Percentiles rank a stretch among this genome's conserved stretches.
These are phyloP conservation scores for Ormyrus nitidulus DNA, from an alignment of 2,888 invertebrate species.

Conservation along the genomic window DNA sequence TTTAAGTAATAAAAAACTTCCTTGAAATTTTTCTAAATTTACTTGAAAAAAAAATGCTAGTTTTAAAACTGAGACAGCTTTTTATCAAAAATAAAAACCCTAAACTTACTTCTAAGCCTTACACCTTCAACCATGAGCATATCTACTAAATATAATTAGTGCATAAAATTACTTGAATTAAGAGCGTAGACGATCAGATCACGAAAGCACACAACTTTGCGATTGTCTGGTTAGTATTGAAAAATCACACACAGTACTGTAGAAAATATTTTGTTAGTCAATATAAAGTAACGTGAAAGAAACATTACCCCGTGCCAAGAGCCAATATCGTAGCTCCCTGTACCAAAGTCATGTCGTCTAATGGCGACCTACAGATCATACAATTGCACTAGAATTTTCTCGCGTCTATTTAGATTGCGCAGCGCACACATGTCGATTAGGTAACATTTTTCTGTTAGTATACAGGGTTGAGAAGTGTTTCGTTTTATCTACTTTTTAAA, in stretches of 20 bases:
- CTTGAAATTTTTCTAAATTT: too few species aligned
- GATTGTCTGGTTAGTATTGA: neutral
- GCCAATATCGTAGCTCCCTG: slow-evolving; percentile 73
- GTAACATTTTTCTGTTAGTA: neutral
- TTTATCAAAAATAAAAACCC: too few species aligned
- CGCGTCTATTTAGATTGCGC: neutral
- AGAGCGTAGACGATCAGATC: neutral
- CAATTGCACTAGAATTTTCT: slow-evolving; percentile 42
- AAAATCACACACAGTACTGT: neutral
- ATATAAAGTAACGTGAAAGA: slow-evolving; percentile 55
- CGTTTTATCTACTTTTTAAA: neutral
- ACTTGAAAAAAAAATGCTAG: too few species aligned
- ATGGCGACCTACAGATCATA: slow-evolving; percentile 66
- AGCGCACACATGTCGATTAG: neutral
- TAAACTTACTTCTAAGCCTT: too few species aligned
- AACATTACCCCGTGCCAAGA: slow-evolving; percentile 73
- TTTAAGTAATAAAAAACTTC: too few species aligned
- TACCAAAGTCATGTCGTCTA: slow-evolving; percentile 72
- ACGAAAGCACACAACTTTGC: slow-evolving; percentile 13
- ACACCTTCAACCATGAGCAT: too few species aligned
- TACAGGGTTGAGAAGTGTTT: neutral
- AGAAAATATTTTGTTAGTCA: slow-evolving; percentile 27
- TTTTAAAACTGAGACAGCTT: too few species aligned
- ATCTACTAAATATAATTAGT: too few species aligned
- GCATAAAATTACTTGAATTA: too few species aligned